These are phyloP conservation scores for Stigmatopora nigra DNA, from an alignment of 2,113 vertebrate species.

Conservation along the genomic window DNA sequence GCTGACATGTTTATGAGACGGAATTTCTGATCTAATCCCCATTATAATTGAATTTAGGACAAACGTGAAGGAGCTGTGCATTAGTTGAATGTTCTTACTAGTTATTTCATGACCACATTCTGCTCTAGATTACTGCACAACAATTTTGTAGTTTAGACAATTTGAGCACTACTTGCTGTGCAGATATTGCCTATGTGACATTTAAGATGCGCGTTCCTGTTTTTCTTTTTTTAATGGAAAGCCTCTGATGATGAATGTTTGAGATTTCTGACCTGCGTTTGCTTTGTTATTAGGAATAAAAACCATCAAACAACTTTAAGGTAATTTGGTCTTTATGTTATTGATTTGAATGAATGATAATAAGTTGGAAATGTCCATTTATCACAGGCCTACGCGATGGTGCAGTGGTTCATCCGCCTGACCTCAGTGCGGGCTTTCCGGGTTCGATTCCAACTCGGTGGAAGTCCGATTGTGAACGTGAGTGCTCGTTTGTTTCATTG, in stretches of 20 bases:
- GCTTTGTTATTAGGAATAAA: constrained; percentile 67
- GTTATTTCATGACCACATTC: neutral
- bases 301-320: constrained; percentile 8
- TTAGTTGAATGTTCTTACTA: constrained; percentile 27
- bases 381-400: too few relatives aligned
- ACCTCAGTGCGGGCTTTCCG: too few relatives aligned
- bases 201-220: constrained; percentile 33
- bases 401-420: too few relatives aligned
- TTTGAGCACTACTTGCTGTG: constrained; percentile 37
- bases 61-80: constrained; percentile 28
- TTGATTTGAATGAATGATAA: neutral
- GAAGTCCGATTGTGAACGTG: too few relatives aligned
- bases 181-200: constrained; percentile 54
- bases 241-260: constrained; percentile 58
- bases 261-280: constrained; percentile 52
- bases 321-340: neutral
- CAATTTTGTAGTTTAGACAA: constrained; percentile 26
- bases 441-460: too few relatives aligned
- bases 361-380: too few relatives aligned
- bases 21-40: neutral
- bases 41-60: constrained; percentile 2
- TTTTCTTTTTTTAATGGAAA: constrained; percentile 44
- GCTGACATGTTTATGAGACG: neutral
- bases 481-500: too few relatives aligned
- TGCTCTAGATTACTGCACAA: constrained; percentile 25